phyloP scores from a whole-genome alignment of 37 sponge, comb jelly and placozoan genomes.

The Tethya wilhelma region DNA sequence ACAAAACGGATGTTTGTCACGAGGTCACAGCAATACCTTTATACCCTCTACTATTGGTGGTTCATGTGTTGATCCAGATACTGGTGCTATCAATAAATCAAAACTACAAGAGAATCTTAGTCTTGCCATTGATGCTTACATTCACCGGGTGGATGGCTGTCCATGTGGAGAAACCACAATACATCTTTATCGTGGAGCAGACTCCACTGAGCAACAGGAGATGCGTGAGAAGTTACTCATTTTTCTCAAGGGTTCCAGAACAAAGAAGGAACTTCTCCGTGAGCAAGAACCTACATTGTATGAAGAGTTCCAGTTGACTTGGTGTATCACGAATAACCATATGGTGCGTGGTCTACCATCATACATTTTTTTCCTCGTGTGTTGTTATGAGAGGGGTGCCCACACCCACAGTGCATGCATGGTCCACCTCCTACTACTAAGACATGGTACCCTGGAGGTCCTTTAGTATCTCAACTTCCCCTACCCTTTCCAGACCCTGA shows the following conservation, averaged over 20 bases:
- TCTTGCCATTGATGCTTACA: slow-evolving; percentile 40
- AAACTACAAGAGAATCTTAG: slow-evolving; percentile 16
- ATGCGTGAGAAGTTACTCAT: background rate
- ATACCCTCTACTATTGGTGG: slow-evolving; percentile 53
- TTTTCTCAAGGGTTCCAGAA: slow-evolving; percentile 21
- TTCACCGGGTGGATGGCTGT: slow-evolving; percentile 30
- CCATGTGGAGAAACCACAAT: slow-evolving; percentile 47
- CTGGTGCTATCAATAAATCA: slow-evolving; percentile 15
- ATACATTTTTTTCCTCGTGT: slow-evolving; percentile 19
- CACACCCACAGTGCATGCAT: slow-evolving; percentile 28
- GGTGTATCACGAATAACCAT: slow-evolving; percentile 6
- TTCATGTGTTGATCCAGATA: slow-evolving; percentile 8
- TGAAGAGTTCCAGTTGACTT: slow-evolving; percentile 19
- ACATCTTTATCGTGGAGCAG: slow-evolving; percentile 34
- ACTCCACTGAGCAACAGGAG: slow-evolving; percentile 12
- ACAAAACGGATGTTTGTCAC: slow-evolving; percentile 32
- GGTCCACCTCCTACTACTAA: background rate
- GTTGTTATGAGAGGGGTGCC: slow-evolving; percentile 18
- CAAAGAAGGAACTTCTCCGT: slow-evolving; percentile 8
- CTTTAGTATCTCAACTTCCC: slow-evolving; percentile 1
- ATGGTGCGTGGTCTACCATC: slow-evolving; percentile 13
- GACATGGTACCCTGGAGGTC: slow-evolving; percentile 41
- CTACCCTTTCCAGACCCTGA: slow-evolving; percentile 34
- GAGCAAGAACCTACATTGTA: slow-evolving; percentile 13
- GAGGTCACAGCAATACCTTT: slow-evolving; percentile 36